Percentiles rank a stretch among this genome's conserved stretches.
Conservation (phyloP, 1,140 invertebrate species). For the Euwallacea fornicatus region DNA sequence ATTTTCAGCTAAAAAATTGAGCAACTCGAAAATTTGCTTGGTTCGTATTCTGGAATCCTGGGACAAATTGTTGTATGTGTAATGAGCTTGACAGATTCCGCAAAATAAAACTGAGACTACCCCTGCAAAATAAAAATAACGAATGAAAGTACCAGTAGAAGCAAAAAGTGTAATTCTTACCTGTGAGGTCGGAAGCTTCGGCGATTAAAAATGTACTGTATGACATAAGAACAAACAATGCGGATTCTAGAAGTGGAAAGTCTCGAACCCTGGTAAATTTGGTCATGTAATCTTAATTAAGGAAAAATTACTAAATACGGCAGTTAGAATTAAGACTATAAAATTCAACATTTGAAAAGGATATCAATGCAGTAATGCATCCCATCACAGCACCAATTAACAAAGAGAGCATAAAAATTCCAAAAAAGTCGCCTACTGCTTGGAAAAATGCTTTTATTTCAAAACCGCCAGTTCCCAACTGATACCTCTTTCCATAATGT, state of each 20-base stretch:
- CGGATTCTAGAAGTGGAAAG: constrained; percentile 94
- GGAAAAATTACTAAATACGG: constrained; percentile 40
- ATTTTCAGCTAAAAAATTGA: constrained; percentile 97
- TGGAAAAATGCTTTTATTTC: constrained; percentile 85
- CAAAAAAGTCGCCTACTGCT: constrained; percentile 87
- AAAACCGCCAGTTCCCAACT: constrained; percentile 75
- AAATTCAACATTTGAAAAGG: constrained; percentile 58
- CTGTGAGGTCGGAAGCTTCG: constrained; percentile 92
- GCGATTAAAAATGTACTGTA: constrained; percentile 97
- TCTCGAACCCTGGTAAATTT: constrained; percentile 95
- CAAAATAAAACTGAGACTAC: constrained; percentile 97
- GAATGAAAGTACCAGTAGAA: neutral
- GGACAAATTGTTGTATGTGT: constrained; percentile 97
- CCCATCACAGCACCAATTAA: constrained; percentile 90
- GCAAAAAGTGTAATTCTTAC: constrained; percentile 55
- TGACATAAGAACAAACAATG: constrained; percentile 96
- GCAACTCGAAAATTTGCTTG: constrained; percentile 92
- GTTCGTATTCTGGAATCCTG: constrained; percentile 84
- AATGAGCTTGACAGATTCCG: constrained; percentile 98
- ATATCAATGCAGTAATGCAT: constrained; percentile 88
- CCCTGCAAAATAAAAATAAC: constrained; percentile 59
- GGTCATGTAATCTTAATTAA: constrained; percentile 70
- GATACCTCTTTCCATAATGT: constrained; percentile 81
- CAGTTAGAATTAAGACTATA: neutral
- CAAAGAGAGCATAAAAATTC: constrained; percentile 89